phyloP scores from a whole-genome alignment of 2,888 invertebrate genomes.

The Ischnura elegans region DNA sequence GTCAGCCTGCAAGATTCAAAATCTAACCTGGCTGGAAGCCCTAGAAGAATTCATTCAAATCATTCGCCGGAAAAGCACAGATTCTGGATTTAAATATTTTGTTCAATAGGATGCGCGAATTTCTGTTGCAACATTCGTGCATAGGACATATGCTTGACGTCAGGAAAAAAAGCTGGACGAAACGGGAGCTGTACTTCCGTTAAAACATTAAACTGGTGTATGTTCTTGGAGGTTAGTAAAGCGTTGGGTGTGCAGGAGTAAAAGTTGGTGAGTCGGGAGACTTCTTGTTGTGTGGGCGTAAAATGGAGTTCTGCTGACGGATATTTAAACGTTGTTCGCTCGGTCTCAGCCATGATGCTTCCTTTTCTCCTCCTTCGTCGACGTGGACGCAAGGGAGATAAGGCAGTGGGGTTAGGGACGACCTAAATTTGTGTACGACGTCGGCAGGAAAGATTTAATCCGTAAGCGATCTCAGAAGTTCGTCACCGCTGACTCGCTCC shows the following conservation, averaged over 20 bases:
- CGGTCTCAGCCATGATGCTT: not conserved
- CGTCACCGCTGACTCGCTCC: not conserved
- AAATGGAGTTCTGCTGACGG: conserved; percentile 14
- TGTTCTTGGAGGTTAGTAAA: not conserved
- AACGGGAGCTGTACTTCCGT: not conserved
- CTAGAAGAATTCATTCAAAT: too few species aligned
- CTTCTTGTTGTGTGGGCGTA: not conserved
- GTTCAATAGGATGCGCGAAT: too few species aligned
- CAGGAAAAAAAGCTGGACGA: not conserved
- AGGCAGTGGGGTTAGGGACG: not conserved
- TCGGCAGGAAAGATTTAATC: not conserved
- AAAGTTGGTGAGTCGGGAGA: not conserved
- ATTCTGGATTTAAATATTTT: too few species aligned
- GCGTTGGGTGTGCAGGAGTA: not conserved
- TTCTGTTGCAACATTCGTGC: too few species aligned
- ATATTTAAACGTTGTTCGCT: not conserved
- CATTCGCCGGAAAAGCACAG: too few species aligned
- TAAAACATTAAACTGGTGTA: not conserved
- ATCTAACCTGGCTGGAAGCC: too few species aligned
- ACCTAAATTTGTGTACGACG: not conserved
- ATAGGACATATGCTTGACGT: too few species aligned
- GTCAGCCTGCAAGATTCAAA: too few species aligned
- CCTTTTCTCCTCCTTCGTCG: not conserved
- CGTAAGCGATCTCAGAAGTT: conserved; percentile 18
- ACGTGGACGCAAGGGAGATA: not conserved